Base-by-base conservation (phyloP, 2,797 vertebrate genomes). In the Gymnoscopelus braueri region DNA sequence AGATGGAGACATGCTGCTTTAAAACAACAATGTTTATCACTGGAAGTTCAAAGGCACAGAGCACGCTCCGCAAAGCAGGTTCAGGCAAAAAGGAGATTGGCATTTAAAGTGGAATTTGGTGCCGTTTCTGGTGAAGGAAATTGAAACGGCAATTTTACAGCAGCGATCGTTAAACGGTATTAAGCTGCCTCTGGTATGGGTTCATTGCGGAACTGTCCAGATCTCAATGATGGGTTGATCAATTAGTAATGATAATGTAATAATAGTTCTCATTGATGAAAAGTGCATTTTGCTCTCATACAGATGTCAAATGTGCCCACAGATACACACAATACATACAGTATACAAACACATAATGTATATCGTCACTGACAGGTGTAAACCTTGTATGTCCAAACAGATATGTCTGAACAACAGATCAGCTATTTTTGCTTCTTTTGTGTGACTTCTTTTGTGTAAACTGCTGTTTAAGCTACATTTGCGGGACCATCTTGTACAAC, bases 31-130 rank as follows among this genome's bases (percentile, higher is more conserved):
- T 58, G 65, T 87, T 87, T 83, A 83, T 78, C 75, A 72, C 61
- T 87, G 57, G 78, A 19, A 89, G 89, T 87, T 91, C 82, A 90
- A 91, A 88, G 77, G 63, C 72, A 44, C 39, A 81, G 65, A 74
- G 80, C 64, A 70, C 59, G 78, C 67, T 53, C 60, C 72, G 84
- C 74, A 67, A 67, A 82, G 63, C 65, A 72, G 72, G 76, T 80
- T 76, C 50, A 15, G 75, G 72, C 66, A 65, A 80, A 71, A 68
- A 85, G 75, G 80, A 79, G 63, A 68, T 82, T 87, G 68, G 76
- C 82, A 77, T 86, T 89, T 78, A 67, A 77, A 84, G 68, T 62
- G 55, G 65, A 49, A 83, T 74, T 81, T 50, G 71, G 59, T 72
- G 77, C 84, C 72, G 84, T 84, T 76, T 77, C 84, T 76, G 75